phyloP scores from a whole-genome alignment of 2,888 invertebrate genomes.

The Congeria kusceri region DNA sequence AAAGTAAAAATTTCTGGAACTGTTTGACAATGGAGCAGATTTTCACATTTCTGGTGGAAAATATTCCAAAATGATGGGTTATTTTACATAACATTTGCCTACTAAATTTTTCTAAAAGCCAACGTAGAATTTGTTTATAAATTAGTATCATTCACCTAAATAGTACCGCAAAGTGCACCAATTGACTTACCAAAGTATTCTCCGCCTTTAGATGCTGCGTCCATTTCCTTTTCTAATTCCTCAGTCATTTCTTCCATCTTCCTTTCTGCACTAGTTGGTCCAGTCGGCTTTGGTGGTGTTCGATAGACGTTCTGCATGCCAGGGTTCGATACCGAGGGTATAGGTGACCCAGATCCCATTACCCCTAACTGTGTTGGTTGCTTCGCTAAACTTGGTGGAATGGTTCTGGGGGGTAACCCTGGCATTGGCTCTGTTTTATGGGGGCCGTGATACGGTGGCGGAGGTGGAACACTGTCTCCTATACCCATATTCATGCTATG shows the following conservation, averaged over 20 bases:
- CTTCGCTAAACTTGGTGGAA: slow-evolving; percentile 49
- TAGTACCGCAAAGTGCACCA: too few species aligned
- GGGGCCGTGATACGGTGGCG: slow-evolving; percentile 84
- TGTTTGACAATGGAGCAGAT: too few species aligned
- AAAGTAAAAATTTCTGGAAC: too few species aligned
- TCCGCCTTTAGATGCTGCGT: slow-evolving; percentile 96
- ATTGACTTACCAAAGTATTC: slow-evolving; percentile 97
- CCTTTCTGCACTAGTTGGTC: slow-evolving; percentile 81
- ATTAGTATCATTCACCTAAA: too few species aligned
- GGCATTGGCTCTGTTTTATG: slow-evolving; percentile 81
- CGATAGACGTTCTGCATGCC: slow-evolving; percentile 24
- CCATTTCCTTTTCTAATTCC: slow-evolving; percentile 88
- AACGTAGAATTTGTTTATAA: too few species aligned
- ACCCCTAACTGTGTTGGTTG: slow-evolving; percentile 52
- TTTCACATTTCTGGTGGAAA: too few species aligned
- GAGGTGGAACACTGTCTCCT: slow-evolving; percentile 71
- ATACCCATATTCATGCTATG: slow-evolving; percentile 75
- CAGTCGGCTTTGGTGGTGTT: slow-evolving; percentile 74
- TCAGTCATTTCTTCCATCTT: slow-evolving; percentile 83
- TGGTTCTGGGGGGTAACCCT: slow-evolving; percentile 66
- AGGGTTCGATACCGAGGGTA: slow-evolving; percentile 67
- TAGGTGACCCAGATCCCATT: slow-evolving; percentile 55
- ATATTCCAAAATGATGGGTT: too few species aligned
- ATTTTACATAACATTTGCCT: too few species aligned
- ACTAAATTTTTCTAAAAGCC: too few species aligned